Evolutionary conservation across 2,888 invertebrate species (phyloP), one percentile per base, ranked within the genome.

Genomic region (Nysson spinosus): DNA sequence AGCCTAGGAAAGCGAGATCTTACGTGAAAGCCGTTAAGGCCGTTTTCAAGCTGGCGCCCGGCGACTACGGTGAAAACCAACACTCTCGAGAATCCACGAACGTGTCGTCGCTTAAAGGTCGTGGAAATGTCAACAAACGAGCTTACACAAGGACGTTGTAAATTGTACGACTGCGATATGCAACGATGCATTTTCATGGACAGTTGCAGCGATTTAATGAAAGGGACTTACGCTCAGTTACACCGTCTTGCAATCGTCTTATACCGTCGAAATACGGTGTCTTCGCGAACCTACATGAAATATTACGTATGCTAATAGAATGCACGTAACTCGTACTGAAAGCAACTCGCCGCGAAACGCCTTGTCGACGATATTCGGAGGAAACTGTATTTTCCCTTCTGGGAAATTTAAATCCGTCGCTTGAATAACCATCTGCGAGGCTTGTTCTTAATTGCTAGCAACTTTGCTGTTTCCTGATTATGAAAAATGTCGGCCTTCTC

Each of bases 21-120:
- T 69, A 71, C 71, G 74, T 67, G 75, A 80, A 78, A 78, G 79
- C 76, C 37, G 74, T 74, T 73, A 76, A 75, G 67, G 62, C 71
- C 57, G 40, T 71, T 73, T 71, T 60, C 69, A 62, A 55, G 26
- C 51, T 46, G 46, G 55, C 56, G 52, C 47, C 46, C 32, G 60
- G 46, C 19, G 50, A 46, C 40, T 40, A n/a, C 43, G 61, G 75
- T 72, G 77, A 77, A n/a, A 69, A 77, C 64, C 42, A 47, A 63
- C 64, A 55, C 16, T 37, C 24, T 11, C 17, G 50, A 61, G 56
- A 65, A 69, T 77, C 62, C 57, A 46, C 61, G 55, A 55, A 65
- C 56, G 47, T 42, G 20, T 6, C 50, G 20, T 6, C 50, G 37
- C 37, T 24, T 47, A 79, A 78, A 79, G 79, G 79, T 78, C 72